A percentile compares a stretch with the other conserved stretches of the same genome.
phyloP scores from a whole-genome alignment of 2,888 invertebrate species.

The Charanyca ferruginea region DNA sequence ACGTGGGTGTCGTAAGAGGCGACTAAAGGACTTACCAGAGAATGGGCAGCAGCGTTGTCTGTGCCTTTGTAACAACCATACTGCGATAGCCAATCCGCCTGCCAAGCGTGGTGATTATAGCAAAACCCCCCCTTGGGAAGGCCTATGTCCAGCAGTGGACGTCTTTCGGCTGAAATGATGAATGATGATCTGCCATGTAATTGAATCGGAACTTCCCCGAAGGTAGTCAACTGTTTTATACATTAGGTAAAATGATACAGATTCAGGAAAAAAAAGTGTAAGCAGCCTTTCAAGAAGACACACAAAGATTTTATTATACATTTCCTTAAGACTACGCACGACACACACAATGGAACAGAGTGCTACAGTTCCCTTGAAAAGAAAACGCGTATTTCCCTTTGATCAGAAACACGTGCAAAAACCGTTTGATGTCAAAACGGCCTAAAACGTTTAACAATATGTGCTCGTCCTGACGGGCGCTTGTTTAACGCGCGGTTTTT shows the following conservation, averaged over 20 bases:
- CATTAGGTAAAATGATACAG: neutral
- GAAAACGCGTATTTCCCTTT: slow-evolving; percentile 51
- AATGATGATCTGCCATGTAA: too few species aligned
- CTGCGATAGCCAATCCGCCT: too few species aligned
- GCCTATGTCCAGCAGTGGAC: too few species aligned
- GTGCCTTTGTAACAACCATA: too few species aligned
- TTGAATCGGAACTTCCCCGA: too few species aligned
- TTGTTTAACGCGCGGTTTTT: neutral
- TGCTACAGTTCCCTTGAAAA: slow-evolving; percentile 22
- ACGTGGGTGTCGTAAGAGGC: too few species aligned
- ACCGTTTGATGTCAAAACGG: slow-evolving; percentile 57
- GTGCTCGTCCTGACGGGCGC: neutral
- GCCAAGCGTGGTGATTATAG: too few species aligned
- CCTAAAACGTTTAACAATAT: slow-evolving; percentile 43
- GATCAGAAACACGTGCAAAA: slow-evolving; percentile 41
- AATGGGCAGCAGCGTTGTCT: too few species aligned
- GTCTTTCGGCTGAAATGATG: too few species aligned
- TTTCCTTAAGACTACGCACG: slow-evolving; percentile 17
- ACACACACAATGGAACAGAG: slow-evolving; percentile 21
- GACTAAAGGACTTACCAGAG: too few species aligned
- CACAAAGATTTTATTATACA: neutral
- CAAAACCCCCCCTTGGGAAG: too few species aligned
- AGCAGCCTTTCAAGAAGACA: slow-evolving; percentile 7
- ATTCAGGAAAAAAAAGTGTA: neutral
- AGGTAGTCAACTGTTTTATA: neutral